Conservation (phyloP, 1,140 invertebrate genomes). For the Metopolophium dirhodum region DNA sequence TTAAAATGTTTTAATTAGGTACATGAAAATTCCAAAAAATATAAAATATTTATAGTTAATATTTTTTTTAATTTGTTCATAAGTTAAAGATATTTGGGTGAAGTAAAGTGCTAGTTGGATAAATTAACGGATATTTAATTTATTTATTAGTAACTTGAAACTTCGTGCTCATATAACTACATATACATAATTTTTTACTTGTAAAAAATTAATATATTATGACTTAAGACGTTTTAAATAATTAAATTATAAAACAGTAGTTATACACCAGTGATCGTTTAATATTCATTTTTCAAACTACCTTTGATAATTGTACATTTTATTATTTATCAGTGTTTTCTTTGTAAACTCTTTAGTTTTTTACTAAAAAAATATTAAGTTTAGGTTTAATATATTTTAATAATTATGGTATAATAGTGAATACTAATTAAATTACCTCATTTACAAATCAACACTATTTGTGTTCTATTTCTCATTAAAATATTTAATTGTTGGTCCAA, state of each 20-base stretch:
- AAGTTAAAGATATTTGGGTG: not conserved
- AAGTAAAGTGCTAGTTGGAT: not conserved
- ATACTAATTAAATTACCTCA: not conserved
- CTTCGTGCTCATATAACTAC: not conserved
- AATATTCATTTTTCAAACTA: not conserved
- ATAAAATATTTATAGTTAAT: not conserved
- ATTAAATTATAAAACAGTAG: not conserved
- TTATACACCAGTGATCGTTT: not conserved
- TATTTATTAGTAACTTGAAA: not conserved
- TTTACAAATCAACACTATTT: not conserved
- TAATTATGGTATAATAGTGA: not conserved
- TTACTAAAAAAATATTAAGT: not conserved
- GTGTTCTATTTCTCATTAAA: not conserved
- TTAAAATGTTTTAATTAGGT: conserved; percentile 15
- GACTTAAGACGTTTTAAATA: not conserved
- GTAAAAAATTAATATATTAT: not conserved
- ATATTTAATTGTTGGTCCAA: not conserved
- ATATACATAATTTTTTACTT: not conserved
- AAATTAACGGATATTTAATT: not conserved
- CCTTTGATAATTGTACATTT: not conserved
- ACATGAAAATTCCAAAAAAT: not conserved
- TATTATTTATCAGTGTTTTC: not conserved
- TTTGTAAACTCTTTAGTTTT: not conserved
- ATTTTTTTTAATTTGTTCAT: not conserved
- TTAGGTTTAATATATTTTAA: not conserved